Evolutionary conservation across 2,113 vertebrate species (phyloP).

Genomic region (Leucoraja erinaceus): DNA sequence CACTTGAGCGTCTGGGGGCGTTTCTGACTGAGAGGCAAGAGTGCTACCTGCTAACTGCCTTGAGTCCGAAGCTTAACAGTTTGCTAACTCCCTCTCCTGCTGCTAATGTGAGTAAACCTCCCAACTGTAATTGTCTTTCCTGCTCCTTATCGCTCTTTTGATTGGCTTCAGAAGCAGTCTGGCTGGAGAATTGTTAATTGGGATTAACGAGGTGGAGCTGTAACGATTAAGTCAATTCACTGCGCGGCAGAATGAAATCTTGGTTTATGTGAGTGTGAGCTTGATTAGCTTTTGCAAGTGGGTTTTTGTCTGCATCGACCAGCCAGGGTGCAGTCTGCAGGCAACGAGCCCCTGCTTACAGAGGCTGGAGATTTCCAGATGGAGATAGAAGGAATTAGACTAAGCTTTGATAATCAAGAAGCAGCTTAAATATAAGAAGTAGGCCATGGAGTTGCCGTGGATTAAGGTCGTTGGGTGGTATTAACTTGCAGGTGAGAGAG

Average conservation of each 20-base stretch:
- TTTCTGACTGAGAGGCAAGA: not conserved
- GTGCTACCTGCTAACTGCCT: not conserved
- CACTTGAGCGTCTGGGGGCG: not conserved
- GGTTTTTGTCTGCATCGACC: not conserved
- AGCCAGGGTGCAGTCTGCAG: not conserved
- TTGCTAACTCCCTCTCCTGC: not conserved
- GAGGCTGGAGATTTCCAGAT: not conserved
- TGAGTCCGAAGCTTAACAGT: too few relatives aligned
- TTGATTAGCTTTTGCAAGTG: slow-evolving; percentile 12
- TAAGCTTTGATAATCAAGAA: slow-evolving; percentile 37
- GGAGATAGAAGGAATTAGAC: slow-evolving; percentile 37
- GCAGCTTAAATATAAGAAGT: slow-evolving; percentile 37
- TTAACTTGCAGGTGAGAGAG: slow-evolving; percentile 26
- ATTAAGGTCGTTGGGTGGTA: slow-evolving; percentile 34
- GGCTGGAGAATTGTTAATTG: slow-evolving; percentile 20
- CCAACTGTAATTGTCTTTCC: not conserved
- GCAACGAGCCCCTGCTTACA: not conserved
- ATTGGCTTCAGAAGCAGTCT: slow-evolving; percentile 27
- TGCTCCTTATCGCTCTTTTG: not conserved
- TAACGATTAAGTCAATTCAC: slow-evolving; percentile 17
- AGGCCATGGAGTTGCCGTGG: slow-evolving; percentile 21
- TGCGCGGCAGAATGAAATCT: not conserved
- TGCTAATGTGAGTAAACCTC: not conserved
- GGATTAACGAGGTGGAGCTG: slow-evolving; percentile 14
- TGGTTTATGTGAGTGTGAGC: not conserved